These are phyloP conservation scores for Acridotheres tristis DNA, from an alignment of 2,797 vertebrate genomes.

Conservation along the genomic window DNA sequence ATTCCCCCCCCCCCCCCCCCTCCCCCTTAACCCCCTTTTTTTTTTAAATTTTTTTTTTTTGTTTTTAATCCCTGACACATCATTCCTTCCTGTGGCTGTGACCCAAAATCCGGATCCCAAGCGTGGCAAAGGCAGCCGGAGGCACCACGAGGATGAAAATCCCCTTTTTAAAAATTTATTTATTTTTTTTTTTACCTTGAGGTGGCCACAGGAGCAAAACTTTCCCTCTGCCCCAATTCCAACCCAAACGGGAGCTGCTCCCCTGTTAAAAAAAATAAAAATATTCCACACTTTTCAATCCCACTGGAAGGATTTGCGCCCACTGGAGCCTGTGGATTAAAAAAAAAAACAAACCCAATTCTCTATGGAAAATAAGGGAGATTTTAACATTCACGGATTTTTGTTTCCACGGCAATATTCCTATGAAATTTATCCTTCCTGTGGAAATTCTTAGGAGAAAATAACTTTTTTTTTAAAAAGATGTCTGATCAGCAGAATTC, in stretches of 20 bases:
- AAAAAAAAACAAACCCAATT: not conserved
- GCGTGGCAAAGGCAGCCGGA: not conserved
- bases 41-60: not conserved
- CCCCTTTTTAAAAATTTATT: too few species aligned
- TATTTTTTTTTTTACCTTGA: too few species aligned
- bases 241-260: not conserved
- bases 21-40: too few species aligned
- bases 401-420: not conserved
- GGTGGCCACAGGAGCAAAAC: not conserved
- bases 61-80: not conserved
- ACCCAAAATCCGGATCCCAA: not conserved
- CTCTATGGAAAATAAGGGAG: not conserved
- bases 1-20: too few species aligned
- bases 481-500: not conserved
- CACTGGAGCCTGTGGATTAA: not conserved
- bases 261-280: not conserved
- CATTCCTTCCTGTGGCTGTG: not conserved
- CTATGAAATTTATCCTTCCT: not conserved
- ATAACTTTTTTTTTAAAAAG: not conserved
- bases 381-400: not conserved
- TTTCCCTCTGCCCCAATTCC: not conserved
- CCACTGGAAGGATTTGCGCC: not conserved
- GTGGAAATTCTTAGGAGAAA: not conserved
- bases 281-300: not conserved
- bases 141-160: accelerated